Evolutionary conservation across 2,113 vertebrate species (phyloP).

Genomic region (human (Homo sapiens)): DNA sequence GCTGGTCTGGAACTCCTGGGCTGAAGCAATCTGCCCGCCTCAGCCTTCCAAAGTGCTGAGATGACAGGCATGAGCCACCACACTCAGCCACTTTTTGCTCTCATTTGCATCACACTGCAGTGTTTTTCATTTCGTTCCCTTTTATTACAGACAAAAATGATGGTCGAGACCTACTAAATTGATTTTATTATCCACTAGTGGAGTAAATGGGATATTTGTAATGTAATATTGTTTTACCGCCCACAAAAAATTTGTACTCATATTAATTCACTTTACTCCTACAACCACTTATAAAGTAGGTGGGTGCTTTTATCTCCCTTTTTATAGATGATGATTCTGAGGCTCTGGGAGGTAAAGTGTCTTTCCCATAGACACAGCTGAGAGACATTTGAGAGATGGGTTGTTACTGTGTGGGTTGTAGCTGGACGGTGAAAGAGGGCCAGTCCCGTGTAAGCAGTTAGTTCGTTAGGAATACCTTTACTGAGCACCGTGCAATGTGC

Average conservation of each 20-base stretch:
- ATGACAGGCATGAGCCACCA: too few species aligned
- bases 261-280: background rate
- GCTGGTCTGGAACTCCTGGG: too few species aligned
- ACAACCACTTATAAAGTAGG: background rate
- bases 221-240: background rate
- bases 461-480: background rate
- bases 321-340: background rate
- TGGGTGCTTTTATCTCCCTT: background rate
- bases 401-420: background rate
- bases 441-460: background rate
- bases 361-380: background rate
- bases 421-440: background rate
- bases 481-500: background rate
- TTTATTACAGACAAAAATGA: background rate
- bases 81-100: background rate
- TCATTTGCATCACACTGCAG: background rate
- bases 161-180: background rate
- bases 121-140: background rate
- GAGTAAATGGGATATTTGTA: background rate
- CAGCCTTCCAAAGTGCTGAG: too few species aligned
- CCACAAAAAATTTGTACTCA: background rate
- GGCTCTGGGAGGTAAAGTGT: background rate
- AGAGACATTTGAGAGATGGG: background rate
- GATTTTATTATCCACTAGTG: background rate
- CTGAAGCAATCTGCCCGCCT: too few species aligned